Percentiles rank a stretch among this genome's conserved stretches.
phyloP scores from a whole-genome alignment of 2,113 vertebrate species.

The Cacatua alba region DNA sequence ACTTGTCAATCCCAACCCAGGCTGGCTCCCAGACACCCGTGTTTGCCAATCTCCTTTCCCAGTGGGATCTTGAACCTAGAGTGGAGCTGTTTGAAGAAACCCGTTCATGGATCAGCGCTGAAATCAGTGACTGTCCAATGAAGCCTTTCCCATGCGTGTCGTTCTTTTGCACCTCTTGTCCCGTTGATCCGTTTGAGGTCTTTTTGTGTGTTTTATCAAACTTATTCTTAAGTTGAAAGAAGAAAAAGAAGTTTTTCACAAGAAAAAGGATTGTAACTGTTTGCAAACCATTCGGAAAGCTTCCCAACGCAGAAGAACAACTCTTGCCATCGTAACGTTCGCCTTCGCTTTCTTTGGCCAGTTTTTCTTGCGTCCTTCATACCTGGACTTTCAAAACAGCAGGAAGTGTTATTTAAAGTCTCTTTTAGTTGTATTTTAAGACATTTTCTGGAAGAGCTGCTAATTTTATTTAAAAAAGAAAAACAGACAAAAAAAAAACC shows the following conservation, averaged over 20 bases:
- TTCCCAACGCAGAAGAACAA: constrained; percentile 45
- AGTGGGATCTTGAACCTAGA: constrained; percentile 52
- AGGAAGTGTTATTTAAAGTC: constrained; percentile 77
- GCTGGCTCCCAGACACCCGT: constrained; percentile 24
- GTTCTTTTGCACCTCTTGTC: constrained; percentile 71
- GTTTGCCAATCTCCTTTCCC: constrained; percentile 51
- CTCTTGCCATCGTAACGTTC: constrained; percentile 50
- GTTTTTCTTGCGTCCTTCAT: constrained; percentile 63
- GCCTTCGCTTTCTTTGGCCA: constrained; percentile 63
- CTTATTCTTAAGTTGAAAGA: constrained; percentile 91
- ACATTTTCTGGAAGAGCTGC: constrained; percentile 86
- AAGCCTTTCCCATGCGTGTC: constrained; percentile 37
- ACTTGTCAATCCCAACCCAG: constrained; percentile 17
- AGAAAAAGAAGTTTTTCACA: neutral
- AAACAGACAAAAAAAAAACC: neutral
- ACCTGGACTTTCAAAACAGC: constrained; percentile 61
- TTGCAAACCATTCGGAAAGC: constrained; percentile 60
- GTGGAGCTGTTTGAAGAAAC: constrained; percentile 20
- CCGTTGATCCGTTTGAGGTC: constrained; percentile 87
- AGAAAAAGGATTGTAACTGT: constrained; percentile 60
- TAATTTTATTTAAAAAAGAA: constrained; percentile 83
- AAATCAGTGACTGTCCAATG: constrained; percentile 20
- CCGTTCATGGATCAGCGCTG: neutral
- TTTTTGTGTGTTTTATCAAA: constrained; percentile 85
- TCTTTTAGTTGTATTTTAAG: constrained; percentile 82